These are phyloP conservation scores for Plagodis dolabraria DNA, from an alignment of 2,888 invertebrate species.

Conservation along the genomic window DNA sequence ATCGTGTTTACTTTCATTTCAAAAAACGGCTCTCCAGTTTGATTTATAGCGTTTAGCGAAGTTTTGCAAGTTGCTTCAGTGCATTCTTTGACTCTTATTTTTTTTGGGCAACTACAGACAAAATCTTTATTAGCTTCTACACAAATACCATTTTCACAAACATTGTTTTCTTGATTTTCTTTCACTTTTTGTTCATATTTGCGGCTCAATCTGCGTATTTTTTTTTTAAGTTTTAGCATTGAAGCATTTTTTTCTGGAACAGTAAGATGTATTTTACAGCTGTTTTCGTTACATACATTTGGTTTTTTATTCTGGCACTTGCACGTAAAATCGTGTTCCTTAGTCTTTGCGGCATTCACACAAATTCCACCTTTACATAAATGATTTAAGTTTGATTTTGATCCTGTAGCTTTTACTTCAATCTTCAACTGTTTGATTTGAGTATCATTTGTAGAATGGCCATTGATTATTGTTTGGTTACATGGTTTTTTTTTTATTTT, in stretches of 20 bases:
- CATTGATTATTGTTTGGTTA: too few species aligned
- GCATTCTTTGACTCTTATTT: conserved; percentile 1
- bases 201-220: background rate
- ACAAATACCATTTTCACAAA: background rate
- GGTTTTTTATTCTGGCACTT: conserved; percentile 36
- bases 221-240: background rate
- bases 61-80: conserved; percentile 4
- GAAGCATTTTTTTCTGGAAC: background rate
- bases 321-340: conserved; percentile 40
- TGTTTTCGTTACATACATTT: conserved; percentile 20
- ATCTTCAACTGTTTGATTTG: too few species aligned
- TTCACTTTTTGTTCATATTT: conserved; percentile 7
- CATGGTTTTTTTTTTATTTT: too few species aligned
- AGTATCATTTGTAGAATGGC: too few species aligned
- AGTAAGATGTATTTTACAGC: background rate
- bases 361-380: conserved; percentile 23
- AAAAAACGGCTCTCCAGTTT: conserved; percentile 41
- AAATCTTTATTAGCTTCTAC: background rate
- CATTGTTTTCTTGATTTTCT: background rate
- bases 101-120: conserved; percentile 1
- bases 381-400: background rate
- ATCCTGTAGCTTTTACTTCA: too few species aligned
- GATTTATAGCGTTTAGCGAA: conserved; percentile 18
- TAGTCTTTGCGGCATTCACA: conserved; percentile 23
- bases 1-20: conserved; percentile 45